phyloP scores from a whole-genome alignment of 1,140 invertebrate genomes.

The Philopotamus ludificatus region DNA sequence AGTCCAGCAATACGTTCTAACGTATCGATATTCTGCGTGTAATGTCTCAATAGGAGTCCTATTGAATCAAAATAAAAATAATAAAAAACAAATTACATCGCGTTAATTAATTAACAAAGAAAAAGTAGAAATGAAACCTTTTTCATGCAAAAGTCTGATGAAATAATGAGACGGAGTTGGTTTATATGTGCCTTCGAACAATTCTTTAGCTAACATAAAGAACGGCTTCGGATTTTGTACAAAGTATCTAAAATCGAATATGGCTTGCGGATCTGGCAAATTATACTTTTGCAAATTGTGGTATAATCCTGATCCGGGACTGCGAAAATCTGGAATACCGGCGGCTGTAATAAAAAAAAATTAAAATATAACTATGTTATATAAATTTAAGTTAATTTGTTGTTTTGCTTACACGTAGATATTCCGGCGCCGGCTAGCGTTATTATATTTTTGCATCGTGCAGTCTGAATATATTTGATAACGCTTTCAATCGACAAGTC shows the following conservation, averaged over 20 bases:
- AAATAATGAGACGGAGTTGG: conserved; percentile 86
- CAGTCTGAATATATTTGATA: conserved; percentile 59
- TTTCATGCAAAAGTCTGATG: conserved; percentile 75
- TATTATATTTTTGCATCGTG: conserved; percentile 82
- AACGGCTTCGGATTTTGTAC: conserved; percentile 81
- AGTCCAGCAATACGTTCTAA: conserved; percentile 87
- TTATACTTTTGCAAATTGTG: conserved; percentile 90
- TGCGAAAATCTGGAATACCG: conserved; percentile 93
- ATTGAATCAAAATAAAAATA: conserved; percentile 15
- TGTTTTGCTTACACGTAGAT: conserved; percentile 77
- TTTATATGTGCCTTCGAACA: conserved; percentile 80
- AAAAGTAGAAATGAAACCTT: conserved; percentile 53
- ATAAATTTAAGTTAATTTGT: background rate
- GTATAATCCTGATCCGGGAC: conserved; percentile 88
- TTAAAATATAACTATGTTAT: no score
- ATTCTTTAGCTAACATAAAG: conserved; percentile 80
- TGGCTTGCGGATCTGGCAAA: conserved; percentile 90
- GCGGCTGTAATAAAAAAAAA: conserved; percentile 64
- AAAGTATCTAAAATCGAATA: conserved; percentile 89
- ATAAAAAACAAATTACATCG: background rate
- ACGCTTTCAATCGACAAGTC: conserved; percentile 52
- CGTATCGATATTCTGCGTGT: conserved; percentile 94
- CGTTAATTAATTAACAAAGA: background rate
- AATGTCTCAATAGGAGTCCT: conserved; percentile 75
- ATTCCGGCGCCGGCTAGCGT: conserved; percentile 94